Conservation (phyloP, 2,888 invertebrate species). For the Psococerastis gibbosa region DNA sequence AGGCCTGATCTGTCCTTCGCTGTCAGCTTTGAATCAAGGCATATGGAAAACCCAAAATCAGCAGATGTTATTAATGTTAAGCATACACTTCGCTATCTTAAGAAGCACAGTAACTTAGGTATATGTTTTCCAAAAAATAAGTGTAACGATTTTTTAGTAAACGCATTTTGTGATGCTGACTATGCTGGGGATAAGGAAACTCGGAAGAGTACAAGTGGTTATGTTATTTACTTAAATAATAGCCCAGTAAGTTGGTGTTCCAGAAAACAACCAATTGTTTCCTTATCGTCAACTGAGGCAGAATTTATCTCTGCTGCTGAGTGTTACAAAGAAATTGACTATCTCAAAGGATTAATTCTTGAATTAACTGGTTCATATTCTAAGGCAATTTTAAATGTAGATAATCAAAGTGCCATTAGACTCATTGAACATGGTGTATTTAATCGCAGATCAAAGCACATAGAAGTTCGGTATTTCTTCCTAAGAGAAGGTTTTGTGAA, state of each 20-base stretch:
- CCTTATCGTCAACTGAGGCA: conserved; percentile 18
- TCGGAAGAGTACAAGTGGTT: conserved; percentile 18
- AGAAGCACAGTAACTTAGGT: conserved; percentile 11
- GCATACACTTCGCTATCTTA: conserved; percentile 12
- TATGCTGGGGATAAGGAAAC: conserved; percentile 16
- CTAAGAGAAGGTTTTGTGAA: background rate
- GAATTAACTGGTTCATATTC: conserved; percentile 10
- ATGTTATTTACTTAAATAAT: conserved; percentile 14
- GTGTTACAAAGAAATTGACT: conserved; percentile 16
- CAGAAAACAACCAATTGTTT: conserved; percentile 17
- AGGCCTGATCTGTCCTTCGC: conserved; percentile 13
- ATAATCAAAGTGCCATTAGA: conserved; percentile 17
- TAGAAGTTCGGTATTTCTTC: background rate
- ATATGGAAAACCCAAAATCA: conserved; percentile 9
- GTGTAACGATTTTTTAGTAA: conserved; percentile 11
- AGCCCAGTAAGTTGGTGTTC: conserved; percentile 16
- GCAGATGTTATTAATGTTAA: conserved; percentile 13
- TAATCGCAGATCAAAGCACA: background rate
- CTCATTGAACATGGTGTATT: conserved; percentile 11
- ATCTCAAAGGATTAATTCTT: conserved; percentile 13
- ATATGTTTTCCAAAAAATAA: conserved; percentile 8
- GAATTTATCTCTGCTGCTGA: conserved; percentile 18
- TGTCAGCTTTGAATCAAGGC: conserved; percentile 12
- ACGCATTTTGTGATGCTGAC: conserved; percentile 17
- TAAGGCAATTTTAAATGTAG: conserved; percentile 13